phyloP scores from a whole-genome alignment of 2,113 vertebrate genomes.

The Noctilio leporinus region DNA sequence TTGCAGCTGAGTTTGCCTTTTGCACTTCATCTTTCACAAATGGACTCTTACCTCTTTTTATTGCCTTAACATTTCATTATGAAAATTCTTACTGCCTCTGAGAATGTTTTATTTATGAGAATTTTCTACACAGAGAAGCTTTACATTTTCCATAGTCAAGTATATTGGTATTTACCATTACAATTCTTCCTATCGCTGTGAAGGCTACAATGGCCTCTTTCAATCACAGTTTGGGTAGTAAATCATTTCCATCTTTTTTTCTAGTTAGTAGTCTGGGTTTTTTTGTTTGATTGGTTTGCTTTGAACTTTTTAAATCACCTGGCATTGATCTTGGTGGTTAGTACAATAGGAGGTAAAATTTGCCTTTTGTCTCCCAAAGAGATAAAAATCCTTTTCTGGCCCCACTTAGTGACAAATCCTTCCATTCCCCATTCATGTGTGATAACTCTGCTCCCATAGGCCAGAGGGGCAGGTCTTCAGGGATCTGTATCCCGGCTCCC shows the following conservation, averaged over 20 bases:
- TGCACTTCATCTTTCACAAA: constrained; percentile 49
- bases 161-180: constrained; percentile 32
- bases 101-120: constrained; percentile 63
- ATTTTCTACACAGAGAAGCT: constrained; percentile 19
- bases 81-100: constrained; percentile 43
- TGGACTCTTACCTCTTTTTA: constrained; percentile 43
- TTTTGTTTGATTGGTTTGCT: background rate
- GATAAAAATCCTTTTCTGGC: background rate
- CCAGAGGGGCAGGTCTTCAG: background rate
- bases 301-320: constrained; percentile 21
- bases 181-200: background rate
- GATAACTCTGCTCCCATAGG: background rate
- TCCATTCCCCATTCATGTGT: background rate
- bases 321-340: background rate
- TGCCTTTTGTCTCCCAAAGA: constrained; percentile 21
- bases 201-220: background rate
- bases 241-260: background rate
- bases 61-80: constrained; percentile 50
- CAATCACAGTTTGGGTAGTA: background rate
- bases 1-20: constrained; percentile 40
- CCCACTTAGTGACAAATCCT: background rate
- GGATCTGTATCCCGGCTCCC: background rate
- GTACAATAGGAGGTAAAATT: constrained; percentile 8
- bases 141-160: constrained; percentile 34
- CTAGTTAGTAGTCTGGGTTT: background rate